phyloP scores from a whole-genome alignment of 2,113 vertebrate species.

The Syngnathus scovelli region DNA sequence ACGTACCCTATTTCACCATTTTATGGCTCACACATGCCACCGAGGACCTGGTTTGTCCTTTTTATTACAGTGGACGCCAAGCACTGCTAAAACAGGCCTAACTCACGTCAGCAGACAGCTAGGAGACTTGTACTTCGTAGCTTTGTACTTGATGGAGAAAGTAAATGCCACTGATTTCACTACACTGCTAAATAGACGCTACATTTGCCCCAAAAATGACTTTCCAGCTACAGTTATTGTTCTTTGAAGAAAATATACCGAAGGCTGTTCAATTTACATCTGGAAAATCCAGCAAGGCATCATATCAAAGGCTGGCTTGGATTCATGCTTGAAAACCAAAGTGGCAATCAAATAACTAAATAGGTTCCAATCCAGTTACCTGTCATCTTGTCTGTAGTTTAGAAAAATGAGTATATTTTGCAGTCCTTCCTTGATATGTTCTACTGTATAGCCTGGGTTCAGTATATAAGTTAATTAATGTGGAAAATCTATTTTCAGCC shows the following conservation, averaged over 20 bases:
- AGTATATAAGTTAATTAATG: slow-evolving; percentile 19
- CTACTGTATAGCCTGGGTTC: slow-evolving; percentile 5
- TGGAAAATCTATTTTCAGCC: slow-evolving; percentile 18
- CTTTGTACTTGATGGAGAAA: slow-evolving; percentile 21
- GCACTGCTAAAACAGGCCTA: slow-evolving; percentile 27
- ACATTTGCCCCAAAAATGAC: slow-evolving; percentile 15
- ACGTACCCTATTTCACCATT: slow-evolving; percentile 27
- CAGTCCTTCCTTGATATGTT: slow-evolving; percentile 2
- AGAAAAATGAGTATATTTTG: slow-evolving; percentile 17
- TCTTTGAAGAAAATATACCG: slow-evolving; percentile 25
- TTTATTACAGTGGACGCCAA: slow-evolving; percentile 26
- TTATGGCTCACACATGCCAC: slow-evolving; percentile 15
- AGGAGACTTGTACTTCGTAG: slow-evolving; percentile 13
- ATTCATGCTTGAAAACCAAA: slow-evolving; percentile 48
- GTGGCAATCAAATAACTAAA: slow-evolving; percentile 18
- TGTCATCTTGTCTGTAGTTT: slow-evolving; percentile 31
- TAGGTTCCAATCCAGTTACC: slow-evolving; percentile 39
- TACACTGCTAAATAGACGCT: slow-evolving; percentile 17
- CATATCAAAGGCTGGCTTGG: slow-evolving; percentile 31
- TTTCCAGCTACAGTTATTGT: slow-evolving; percentile 30
- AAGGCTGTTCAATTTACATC: slow-evolving; percentile 42
- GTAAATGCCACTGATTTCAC: slow-evolving; percentile 26
- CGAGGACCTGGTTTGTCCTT: slow-evolving; percentile 46
- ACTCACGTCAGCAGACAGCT: slow-evolving; percentile 22
- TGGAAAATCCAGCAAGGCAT: slow-evolving; percentile 32